Evolutionary conservation across 2,888 invertebrate genomes (phyloP), one percentile per base, ranked within the genome.

Genomic region (Trachelus iudaicus): DNA sequence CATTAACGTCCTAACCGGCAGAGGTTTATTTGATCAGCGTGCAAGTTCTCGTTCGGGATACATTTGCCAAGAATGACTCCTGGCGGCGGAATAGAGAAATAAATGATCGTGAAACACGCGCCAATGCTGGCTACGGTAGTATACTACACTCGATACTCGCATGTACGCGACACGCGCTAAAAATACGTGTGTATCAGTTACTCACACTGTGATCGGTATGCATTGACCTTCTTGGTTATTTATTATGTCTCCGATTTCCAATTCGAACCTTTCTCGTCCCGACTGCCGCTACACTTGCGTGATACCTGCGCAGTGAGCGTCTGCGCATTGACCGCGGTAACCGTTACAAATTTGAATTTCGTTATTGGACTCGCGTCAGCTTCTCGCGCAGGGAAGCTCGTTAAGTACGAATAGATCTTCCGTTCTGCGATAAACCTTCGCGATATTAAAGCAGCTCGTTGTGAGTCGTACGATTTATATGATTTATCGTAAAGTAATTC

Each of bases 41-140:
- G 40, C 40, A 56, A 56, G 40, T 56, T 56, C 40, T 23, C 40
- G 1, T 56, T 56, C 23, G 23, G 9, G 40, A 56, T 23, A 56
- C 40, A 56, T 56, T 56, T 56, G 40, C 40, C 40, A 23, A 2
- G 40, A 56, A 56, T 56, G 40, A 23, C 40, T 56, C 40, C 40
- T 56, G 40, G 40, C 40, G 40, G 40, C 6, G 40, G 71, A 71
- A 71, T 71, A 71, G 33, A 71, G 30, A 71, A 71, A 71, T 71
- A 71, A 71, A 71, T 71, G 71, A 71, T 71, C 71, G 71, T 12
- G 31, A 34, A 71, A 71, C 71, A 71, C 71, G 71, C 71, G 71
- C 71, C 71, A 71, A 31, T 71, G 71, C 40, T 56, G 40, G 9
- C 40, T 56, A 56, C 40, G 2, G 40, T 56, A 56, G 40, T 56